Base-by-base conservation (phyloP, 92 coral and sea anemone genomes). In the Plumapathes pennacea region DNA sequence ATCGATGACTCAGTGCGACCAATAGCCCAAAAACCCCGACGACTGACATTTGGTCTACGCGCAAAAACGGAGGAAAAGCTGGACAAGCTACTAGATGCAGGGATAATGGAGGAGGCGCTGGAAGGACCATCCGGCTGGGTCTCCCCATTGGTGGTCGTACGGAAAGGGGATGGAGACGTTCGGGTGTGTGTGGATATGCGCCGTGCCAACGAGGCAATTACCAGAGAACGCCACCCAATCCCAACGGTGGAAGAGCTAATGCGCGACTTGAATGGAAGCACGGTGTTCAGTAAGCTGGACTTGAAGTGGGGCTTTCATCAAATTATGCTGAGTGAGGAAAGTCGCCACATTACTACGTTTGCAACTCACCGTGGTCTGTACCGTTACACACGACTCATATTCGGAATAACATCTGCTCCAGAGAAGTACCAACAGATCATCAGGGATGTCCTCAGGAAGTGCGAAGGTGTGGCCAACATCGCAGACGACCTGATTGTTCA, bases 51-150 rank as follows among this genome's bases (percentile, higher is more conserved):
- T 33, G 71, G 48, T 15, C 30, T 44, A 15, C 14, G 28, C 3
- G 53, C 42, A 54, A 60, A 60, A 19, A 53, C 45, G 1, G 52
- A 42, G 25, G 40, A 4, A 60, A 60, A 29, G 67, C 21, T 60
- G 25, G 41, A 60, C 40, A 30, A 30, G 12, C 18, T 44, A 28
- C 34, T 62, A 38, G 57, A 4, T 0, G 20, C 49, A 36, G 52
- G 52, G 33, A 39, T 65, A 28, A 50, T 65, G 27, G 72, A 65
- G 15, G 72, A 65, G 31, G 62, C 51, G 11, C 62, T 40, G 0
- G 52, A 51, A 25, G 57, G 57, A 62, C 69, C 57, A 62, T 21
- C 69, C 9, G 31, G 57, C 9, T 62, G 69, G 69, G 57, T 62
- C 26, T 62, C 55, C 13, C 56, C 69, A 21, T 46, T 62, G 17